phyloP scores from a whole-genome alignment of 2,113 vertebrate genomes.

The Lophura nycthemera region DNA sequence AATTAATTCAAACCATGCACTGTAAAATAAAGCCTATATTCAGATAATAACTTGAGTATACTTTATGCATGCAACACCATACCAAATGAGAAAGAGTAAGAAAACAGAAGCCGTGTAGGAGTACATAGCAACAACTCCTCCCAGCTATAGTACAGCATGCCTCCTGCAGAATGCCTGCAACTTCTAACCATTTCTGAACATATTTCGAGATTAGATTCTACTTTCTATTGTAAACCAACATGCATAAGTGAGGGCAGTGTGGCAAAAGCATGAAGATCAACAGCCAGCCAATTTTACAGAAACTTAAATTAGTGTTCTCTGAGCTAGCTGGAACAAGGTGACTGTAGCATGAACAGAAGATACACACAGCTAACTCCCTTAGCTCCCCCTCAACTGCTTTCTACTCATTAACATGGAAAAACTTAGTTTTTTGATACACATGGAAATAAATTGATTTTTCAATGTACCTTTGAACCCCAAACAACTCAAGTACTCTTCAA shows the following conservation, averaged over 20 bases:
- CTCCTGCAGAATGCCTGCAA: neutral
- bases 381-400: neutral
- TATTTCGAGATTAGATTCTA: neutral
- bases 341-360: neutral
- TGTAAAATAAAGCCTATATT: neutral
- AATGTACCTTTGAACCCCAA: neutral
- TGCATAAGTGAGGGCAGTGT: neutral
- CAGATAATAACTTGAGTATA: neutral
- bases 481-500: neutral
- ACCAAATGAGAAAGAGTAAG: neutral
- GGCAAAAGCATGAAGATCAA: neutral
- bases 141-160: neutral
- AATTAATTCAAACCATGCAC: neutral
- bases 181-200: neutral
- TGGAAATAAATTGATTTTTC: neutral
- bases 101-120: neutral
- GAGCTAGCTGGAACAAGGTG: neutral
- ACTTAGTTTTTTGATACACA: neutral
- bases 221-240: neutral
- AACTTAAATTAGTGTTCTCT: neutral
- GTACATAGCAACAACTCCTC: neutral
- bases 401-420: neutral
- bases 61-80: neutral
- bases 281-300: neutral
- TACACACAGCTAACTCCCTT: neutral